Base-by-base conservation (phyloP, 2,113 vertebrate genomes). In the Larimichthys polyactis region DNA sequence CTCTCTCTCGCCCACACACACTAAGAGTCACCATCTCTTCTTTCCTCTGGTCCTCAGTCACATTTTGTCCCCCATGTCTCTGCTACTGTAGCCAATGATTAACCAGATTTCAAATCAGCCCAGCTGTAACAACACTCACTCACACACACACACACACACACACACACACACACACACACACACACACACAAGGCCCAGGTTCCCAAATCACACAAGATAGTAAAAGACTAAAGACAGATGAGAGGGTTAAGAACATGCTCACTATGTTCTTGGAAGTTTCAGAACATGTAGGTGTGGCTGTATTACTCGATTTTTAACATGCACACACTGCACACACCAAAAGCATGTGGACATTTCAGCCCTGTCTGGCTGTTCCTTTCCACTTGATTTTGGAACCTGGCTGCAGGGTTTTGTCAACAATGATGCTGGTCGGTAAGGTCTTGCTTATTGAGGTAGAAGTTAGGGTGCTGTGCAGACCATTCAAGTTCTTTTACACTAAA, bases 91-190 rank as follows among this genome's bases (percentile, higher is more conserved):
- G 82, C 75, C 73, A 87, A 87, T 86, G 80, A 89, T 91, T 84
- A 83, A 90, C 87, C 77, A 69, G 46, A 83, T 78, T 64, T 78
- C 75, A 49, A 63, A 73, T 36, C 48, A 55, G 46, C 20, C 36
- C 87, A 87, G 81, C 79, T 86, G 84, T 69, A 70, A 74, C 79
- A 77, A 85, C 77, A 88, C 73, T 71, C 63, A 80, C 46, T 64
- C 71, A 69, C 54, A 22, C 77, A 88, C 73, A 74, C 63, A 80
- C 46, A 67, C 71, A 65, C 58, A 85, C 77, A 88, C 73, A 71
- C 63, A 80, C 46, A 67, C 71, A 68, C 58, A n/a, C 32, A 85
- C 77, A 88, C 27, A 27, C 27, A 27, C 27, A 27, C 27, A 27
- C 73, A 74, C 63, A 80, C 46, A 67, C 71, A 68, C 57, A 17